Base-by-base conservation (phyloP, 2,113 vertebrate species). In the Dromaius novaehollandiae region DNA sequence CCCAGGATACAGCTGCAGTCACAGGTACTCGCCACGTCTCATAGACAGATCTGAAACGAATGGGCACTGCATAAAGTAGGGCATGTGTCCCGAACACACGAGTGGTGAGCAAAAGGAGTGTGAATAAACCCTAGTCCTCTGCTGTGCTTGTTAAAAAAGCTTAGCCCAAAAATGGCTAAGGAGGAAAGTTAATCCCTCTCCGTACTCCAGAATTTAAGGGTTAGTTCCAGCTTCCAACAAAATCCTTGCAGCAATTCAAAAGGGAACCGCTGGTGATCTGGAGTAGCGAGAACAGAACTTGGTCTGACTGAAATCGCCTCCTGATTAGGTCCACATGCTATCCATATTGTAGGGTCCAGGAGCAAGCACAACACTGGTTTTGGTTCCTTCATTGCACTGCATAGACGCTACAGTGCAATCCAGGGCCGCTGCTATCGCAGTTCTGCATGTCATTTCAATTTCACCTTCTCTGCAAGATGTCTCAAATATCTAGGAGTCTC, bases 61-160 rank as follows among this genome's bases (percentile, higher is more conserved):
- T 3, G 38, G 26, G n/a, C 3, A 0, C 46, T 71, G 42, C 60
- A 7, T 7, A 1, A 15, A 18, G 3, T 0, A 8, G 28, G 10
- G 15, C 12, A 55, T n/a, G 34, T 56, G 32, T 87, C 63, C 74
- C 28, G 25, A 86, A 10, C 4, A 3, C 2, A 15, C 34, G 20
- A 78, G 13, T 9, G 42, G 48, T 53, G 50, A 63, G 51, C 56
- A 5, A 18, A 15, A 13, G 21, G 70, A 4, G 4, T 55, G 16
- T 55, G 48, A 69, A 74, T 55, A 70, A 56, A 70, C 32, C 38
- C 38, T 51, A 46, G 53, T 20, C 42, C 14, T 55, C 64, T 56
- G 28, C 25, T 66, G 19, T 22, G 63, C 51, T 78, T 56, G 65
- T 44, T 69, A 73, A 77, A 50, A 71, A 82, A 65, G 6, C 24